Evolutionary conservation across 2,797 vertebrate genomes (phyloP), one percentile per base, ranked within the genome.

Genomic region (Coracias cyanogaster): DNA sequence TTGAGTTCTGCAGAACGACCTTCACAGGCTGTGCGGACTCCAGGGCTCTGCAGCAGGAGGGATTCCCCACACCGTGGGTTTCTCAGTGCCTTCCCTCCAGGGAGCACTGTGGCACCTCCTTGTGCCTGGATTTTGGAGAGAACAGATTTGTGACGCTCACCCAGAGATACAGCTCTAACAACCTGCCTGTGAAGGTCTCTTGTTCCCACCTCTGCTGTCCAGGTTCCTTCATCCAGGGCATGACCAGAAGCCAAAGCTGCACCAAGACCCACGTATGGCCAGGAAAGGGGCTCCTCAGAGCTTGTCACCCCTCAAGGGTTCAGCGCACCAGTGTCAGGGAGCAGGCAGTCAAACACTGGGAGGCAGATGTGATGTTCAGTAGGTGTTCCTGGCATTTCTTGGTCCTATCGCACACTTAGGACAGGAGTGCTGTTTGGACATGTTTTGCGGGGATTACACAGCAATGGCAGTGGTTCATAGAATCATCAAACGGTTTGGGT

Each of bases 311-410:
- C 31, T 15, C 5, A 1, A 8, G 29, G 25, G 10, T 9, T 31
- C 19, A 35, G 25, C 4, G 5, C 7, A 4, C 12, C 57, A 33
- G 39, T 21, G 1, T 11, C 10, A 8, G 3, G 9, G 45, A 16
- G 43, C 33, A 24, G 52, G 7, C 5, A 7, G 16, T 11, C 49
- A 24, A 11, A 61, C 11, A 14, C 31, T 2, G 0, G 1, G 3
- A 9, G 7, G 33, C 52, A 29, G 31, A 15, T 0, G 3, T 7
- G 46, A 10, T 4, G 43, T 43, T 28, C 28, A 9, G 12, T 0
- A 22, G 45, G 2, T 45, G 60, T 5, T 77, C 21, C 45, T 31
- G 62, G 11, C 5, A 7, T 18, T 48, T 4, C 37, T 20, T 3
- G 55, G 29, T 46, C 61, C 5, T 33, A 9, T 16, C 51, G 19